Evolutionary conservation across 2,797 vertebrate species (phyloP).

Genomic region (Emydoidea blandingii): DNA sequence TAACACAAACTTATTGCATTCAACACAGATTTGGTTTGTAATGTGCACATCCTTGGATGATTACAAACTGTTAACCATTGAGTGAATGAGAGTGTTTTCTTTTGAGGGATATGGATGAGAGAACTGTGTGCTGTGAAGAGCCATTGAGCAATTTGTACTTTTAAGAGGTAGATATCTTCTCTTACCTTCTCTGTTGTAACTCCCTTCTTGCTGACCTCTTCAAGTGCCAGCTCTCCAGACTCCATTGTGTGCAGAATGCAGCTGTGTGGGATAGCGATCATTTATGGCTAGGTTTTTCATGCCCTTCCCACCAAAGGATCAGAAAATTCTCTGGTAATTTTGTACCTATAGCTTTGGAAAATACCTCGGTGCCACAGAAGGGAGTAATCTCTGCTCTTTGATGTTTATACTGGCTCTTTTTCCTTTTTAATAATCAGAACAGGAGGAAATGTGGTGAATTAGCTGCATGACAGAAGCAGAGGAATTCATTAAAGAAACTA

Average conservation of each 20-base stretch:
- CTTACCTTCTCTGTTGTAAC: fast-evolving
- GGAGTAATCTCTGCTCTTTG: conserved; percentile 45
- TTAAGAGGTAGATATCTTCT: neutral
- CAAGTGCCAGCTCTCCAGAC: neutral
- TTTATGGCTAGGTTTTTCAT: neutral
- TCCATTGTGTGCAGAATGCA: neutral
- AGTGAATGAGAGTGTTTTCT: neutral
- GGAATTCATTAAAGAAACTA: conserved; percentile 75
- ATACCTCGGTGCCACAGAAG: conserved; percentile 46
- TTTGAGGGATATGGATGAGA: neutral
- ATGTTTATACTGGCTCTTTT: conserved; percentile 71
- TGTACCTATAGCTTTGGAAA: conserved; percentile 72
- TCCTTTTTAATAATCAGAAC: conserved; percentile 68
- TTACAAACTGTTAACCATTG: neutral
- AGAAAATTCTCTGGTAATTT: conserved; percentile 34
- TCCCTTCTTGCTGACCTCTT: neutral
- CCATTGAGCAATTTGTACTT: neutral
- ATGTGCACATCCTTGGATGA: neutral
- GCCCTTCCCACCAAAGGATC: conserved; percentile 29
- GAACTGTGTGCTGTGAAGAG: neutral
- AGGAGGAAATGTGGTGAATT: conserved; percentile 76
- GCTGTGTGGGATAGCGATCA: neutral
- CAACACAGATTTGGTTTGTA: neutral
- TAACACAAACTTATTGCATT: neutral
- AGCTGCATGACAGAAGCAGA: conserved; percentile 73